Conservation (phyloP, 2,797 vertebrate genomes). For the Chelmon rostratus region DNA sequence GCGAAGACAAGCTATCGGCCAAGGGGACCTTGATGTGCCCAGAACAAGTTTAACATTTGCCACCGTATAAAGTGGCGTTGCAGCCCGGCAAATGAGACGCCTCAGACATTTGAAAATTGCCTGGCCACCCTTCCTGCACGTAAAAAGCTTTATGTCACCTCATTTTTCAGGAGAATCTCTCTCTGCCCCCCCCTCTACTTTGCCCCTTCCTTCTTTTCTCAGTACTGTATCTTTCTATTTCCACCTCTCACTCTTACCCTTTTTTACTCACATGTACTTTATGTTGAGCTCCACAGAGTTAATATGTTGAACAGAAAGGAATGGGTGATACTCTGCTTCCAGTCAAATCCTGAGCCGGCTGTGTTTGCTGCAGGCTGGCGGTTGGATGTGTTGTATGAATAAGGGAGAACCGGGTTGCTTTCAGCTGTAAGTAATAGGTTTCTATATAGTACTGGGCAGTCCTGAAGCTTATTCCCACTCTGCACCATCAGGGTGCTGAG, state of each 20-base stretch:
- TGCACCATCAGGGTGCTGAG: constrained; percentile 45
- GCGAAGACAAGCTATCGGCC: constrained; percentile 53
- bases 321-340: constrained; percentile 43
- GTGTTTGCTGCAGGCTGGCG: constrained; percentile 36
- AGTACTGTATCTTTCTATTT: constrained; percentile 3
- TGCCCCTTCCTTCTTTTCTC: constrained; percentile 10
- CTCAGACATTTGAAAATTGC: constrained; percentile 80
- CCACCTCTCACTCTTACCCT: constrained; percentile 10
- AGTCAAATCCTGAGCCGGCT: constrained; percentile 32
- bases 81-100: constrained; percentile 76
- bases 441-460: constrained; percentile 72
- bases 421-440: constrained; percentile 80
- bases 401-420: constrained; percentile 64
- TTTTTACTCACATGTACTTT: constrained; percentile 40
- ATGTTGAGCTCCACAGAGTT: constrained; percentile 48
- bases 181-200: constrained; percentile 11
- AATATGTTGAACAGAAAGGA: constrained; percentile 59
- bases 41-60: constrained; percentile 81
- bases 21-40: constrained; percentile 80
- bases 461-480: constrained; percentile 58
- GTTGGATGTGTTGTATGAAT: constrained; percentile 44
- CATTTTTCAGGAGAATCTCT: constrained; percentile 75
- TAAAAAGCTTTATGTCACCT: constrained; percentile 81
- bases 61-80: constrained; percentile 75
- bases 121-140: constrained; percentile 62